phyloP scores from a whole-genome alignment of 2,888 invertebrate species.

The Tipula vernalis region DNA sequence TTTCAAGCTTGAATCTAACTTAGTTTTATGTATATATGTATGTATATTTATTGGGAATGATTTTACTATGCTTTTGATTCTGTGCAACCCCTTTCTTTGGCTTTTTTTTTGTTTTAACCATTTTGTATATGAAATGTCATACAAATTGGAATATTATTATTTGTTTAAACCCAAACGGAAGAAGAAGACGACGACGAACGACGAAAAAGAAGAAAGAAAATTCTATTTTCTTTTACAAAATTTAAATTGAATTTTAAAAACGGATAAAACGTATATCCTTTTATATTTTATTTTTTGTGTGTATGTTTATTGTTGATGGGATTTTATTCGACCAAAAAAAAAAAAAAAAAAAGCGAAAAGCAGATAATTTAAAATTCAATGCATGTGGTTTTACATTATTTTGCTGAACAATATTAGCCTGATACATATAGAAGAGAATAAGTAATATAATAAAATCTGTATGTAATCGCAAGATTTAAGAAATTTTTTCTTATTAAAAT shows the following conservation, averaged over 20 bases:
- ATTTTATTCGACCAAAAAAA: neutral
- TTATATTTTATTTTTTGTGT: neutral
- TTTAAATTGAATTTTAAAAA: constrained; percentile 4
- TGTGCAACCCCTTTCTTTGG: neutral
- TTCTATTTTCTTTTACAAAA: neutral
- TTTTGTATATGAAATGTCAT: neutral
- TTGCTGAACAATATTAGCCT: neutral
- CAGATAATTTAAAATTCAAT: constrained; percentile 8
- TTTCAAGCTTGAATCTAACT: neutral
- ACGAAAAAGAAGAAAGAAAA: neutral
- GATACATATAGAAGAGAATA: neutral
- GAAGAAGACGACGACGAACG: neutral
- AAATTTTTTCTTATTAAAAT: neutral
- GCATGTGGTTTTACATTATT: constrained; percentile 8
- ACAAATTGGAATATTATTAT: constrained; percentile 4
- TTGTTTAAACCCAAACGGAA: neutral
- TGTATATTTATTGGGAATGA: neutral
- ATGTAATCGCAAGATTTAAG: constrained; percentile 1
- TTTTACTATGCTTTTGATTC: neutral
- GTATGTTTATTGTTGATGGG: neutral
- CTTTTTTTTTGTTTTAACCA: neutral
- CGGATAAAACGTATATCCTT: neutral
- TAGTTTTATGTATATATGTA: neutral
- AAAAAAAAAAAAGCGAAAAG: neutral
- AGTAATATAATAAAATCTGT: constrained; percentile 4